A percentile compares a stretch with the other conserved stretches of the same genome.
Evolutionary conservation across 1,140 invertebrate genomes (phyloP).

Genomic region (Tetramorium simillimum): DNA sequence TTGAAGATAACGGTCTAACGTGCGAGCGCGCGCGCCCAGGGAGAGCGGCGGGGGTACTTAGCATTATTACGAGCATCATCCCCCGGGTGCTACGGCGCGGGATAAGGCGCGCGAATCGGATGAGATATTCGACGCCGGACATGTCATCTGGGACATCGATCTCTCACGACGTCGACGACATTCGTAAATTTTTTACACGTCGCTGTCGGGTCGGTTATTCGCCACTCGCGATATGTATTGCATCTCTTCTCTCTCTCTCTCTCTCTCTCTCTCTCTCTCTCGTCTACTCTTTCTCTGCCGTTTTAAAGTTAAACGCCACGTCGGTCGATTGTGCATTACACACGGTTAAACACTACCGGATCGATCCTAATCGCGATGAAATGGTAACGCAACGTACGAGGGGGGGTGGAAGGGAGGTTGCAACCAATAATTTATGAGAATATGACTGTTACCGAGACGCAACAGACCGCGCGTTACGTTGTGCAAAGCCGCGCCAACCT

Average conservation of each 20-base stretch:
- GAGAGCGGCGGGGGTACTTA: not conserved
- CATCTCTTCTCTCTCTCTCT: no score
- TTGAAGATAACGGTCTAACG: conserved; percentile 43
- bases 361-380: conserved; percentile 56
- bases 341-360: conserved; percentile 41
- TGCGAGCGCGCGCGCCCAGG: not conserved
- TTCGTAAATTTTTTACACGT: not conserved
- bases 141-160: not conserved
- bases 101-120: not conserved
- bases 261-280: no score
- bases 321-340: conserved; percentile 22
- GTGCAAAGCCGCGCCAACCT: conserved; percentile 31
- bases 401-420: not conserved
- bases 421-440: conserved; percentile 45
- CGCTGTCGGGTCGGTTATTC: not conserved
- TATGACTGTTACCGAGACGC: conserved; percentile 20
- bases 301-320: conserved; percentile 21
- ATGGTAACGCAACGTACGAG: conserved; percentile 42
- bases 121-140: not conserved
- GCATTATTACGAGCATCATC: not conserved
- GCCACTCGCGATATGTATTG: no score
- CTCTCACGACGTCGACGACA: not conserved
- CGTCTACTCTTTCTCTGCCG: no score
- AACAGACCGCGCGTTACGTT: conserved; percentile 43
- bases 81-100: not conserved